These are phyloP conservation scores for Ambastaia sidthimunki DNA, from an alignment of 2,797 vertebrate species.

Conservation along the genomic window DNA sequence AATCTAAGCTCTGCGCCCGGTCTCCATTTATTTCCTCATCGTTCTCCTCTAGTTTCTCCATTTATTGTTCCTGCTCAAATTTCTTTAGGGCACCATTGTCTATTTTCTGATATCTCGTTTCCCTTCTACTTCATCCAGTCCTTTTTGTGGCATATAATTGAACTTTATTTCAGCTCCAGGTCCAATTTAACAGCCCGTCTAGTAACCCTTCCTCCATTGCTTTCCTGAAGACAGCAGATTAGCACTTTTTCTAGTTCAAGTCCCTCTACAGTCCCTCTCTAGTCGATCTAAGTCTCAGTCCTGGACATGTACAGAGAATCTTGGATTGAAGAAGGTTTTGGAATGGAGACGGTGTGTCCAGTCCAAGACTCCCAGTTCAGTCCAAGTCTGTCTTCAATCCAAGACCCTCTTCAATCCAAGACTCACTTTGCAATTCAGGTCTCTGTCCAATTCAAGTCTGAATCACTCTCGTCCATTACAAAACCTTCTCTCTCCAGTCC, in stretches of 20 bases:
- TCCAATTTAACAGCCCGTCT: not conserved
- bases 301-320: too few species aligned
- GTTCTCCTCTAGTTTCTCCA: constrained; percentile 12
- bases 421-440: constrained; percentile 25
- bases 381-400: constrained; percentile 1
- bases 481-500: not conserved
- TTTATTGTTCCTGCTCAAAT: constrained; percentile 1
- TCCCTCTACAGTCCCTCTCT: constrained; percentile 20
- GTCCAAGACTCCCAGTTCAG: not conserved
- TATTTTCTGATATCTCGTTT: not conserved
- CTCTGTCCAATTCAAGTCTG: constrained; percentile 7
- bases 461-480: constrained; percentile 4
- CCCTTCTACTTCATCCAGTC: not conserved
- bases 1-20: not conserved
- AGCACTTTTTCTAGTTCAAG: constrained; percentile 29
- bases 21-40: not conserved
- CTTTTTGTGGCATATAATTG: constrained; percentile 4
- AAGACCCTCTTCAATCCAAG: constrained; percentile 8
- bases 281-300: constrained; percentile 8
- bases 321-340: too few species aligned
- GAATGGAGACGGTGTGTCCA: too few species aligned
- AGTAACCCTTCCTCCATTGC: constrained; percentile 10
- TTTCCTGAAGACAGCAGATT: constrained; percentile 25
- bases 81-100: not conserved
- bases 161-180: not conserved